Evolutionary conservation across 2,113 vertebrate species (phyloP).

Genomic region (Bothrops jararaca): DNA sequence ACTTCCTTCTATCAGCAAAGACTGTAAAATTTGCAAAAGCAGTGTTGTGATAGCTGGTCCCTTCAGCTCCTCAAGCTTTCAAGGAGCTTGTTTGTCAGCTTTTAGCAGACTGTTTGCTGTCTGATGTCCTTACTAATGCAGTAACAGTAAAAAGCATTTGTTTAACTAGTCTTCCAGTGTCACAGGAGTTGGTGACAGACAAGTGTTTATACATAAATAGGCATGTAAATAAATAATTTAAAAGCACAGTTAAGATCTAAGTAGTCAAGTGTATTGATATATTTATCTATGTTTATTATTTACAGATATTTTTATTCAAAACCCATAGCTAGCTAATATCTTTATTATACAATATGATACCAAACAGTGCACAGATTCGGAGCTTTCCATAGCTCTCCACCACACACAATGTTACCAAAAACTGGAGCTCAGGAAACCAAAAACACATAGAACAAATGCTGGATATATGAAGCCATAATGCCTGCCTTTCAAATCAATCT

Average conservation of each 20-base stretch:
- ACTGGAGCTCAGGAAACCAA: neutral
- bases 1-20: conserved; percentile 50
- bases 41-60: conserved; percentile 35
- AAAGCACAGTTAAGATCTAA: neutral
- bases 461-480: neutral
- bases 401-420: neutral
- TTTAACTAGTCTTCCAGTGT: neutral
- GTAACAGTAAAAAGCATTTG: neutral
- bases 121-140: neutral
- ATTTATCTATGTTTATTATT: neutral
- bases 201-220: neutral
- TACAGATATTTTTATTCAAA: neutral
- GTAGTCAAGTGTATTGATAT: neutral
- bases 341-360: neutral
- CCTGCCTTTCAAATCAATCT: neutral
- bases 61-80: conserved; percentile 36
- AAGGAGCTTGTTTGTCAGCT: conserved; percentile 10
- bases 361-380: neutral
- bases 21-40: conserved; percentile 23
- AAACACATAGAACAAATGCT: neutral
- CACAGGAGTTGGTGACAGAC: neutral
- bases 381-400: neutral
- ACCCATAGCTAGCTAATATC: neutral
- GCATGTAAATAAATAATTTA: neutral
- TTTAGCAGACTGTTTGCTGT: conserved; percentile 3